A percentile compares a stretch with the other conserved stretches of the same genome.
Conservation (phyloP, 2,888 invertebrate genomes). For the Cylloceria caligata region DNA sequence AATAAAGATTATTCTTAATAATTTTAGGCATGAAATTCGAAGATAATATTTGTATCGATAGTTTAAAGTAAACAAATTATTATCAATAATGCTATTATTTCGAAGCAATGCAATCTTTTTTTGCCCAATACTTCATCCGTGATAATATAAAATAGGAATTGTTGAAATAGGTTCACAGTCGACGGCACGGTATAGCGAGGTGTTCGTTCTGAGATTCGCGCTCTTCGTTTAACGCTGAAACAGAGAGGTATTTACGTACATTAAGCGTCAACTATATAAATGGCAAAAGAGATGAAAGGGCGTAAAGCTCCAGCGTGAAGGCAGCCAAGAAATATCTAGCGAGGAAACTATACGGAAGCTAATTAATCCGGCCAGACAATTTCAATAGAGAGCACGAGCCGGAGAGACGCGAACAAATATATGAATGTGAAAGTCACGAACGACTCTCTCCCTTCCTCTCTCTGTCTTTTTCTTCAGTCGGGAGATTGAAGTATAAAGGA, state of each 20-base stretch:
- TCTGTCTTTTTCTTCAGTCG: neutral
- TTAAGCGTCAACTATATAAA: conserved; percentile 1
- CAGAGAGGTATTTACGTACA: neutral
- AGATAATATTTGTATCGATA: too few relatives aligned
- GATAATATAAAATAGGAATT: neutral
- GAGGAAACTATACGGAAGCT: neutral
- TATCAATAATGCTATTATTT: too few relatives aligned
- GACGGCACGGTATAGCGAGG: neutral
- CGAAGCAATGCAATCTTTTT: too few relatives aligned
- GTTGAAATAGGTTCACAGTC: conserved; percentile 9
- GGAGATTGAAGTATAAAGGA: neutral
- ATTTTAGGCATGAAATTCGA: too few relatives aligned
- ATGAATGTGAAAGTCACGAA: conserved; percentile 29
- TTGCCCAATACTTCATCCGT: neutral
- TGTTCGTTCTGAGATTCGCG: neutral
- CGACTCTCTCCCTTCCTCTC: neutral
- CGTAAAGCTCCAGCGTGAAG: neutral
- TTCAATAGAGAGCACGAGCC: conserved; percentile 23
- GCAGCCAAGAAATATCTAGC: conserved; percentile 11
- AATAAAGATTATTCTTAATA: too few relatives aligned
- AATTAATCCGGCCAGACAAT: conserved; percentile 31
- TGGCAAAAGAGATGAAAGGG: conserved; percentile 27
- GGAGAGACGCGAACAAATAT: conserved; percentile 17
- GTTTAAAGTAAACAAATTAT: too few relatives aligned
- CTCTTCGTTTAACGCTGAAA: neutral